Base-by-base conservation (phyloP, 2,113 vertebrate genomes). In the Hydrolagus affinis region DNA sequence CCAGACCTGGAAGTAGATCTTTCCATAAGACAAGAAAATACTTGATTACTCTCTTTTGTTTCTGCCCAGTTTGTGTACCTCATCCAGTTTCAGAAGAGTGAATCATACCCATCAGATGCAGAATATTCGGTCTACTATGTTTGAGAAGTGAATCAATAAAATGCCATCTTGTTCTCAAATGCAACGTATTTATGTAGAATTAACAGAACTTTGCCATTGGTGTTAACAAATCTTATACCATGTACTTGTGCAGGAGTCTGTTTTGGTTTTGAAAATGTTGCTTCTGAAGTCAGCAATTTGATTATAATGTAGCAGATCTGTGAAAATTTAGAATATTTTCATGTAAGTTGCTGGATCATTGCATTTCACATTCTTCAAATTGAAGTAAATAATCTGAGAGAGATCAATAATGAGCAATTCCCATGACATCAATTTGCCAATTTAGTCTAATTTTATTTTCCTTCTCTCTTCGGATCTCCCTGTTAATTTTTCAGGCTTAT, bases 41-140 rank as follows among this genome's bases (percentile, higher is more conserved):
- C 71, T 76, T 88, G 94, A 8, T 96, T 95, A 59, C 91, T 90
- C 87, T 93, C 88, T 85, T 89, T 78, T 88, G 86, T 88, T 7
- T 4, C 88, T 74, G 88, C 90, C 85, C 57, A 89, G 86, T 93
- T 93, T 87, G 93, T 93, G 90, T 95, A 94, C 85, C 95, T 96
- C n/a, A n/a, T n/a, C n/a, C n/a, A n/a, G n/a, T n/a, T n/a, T n/a
- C n/a, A n/a, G n/a, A n/a, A 44, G 44, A 6, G 1, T 44, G 44
- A 44, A 44, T 6, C 62, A n/a, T 78, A 28, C 25, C 72, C 9
- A 11, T 64, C 59, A 66, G 23, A 17, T 83, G 30, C 8, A 83
- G 15, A 21, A 25, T 25, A 78, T 62, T 25, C n/a, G 8, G 0
- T 8, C 30, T 8, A 75, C 17, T 59, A 4, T 12, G 59, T 78